phyloP scores from a whole-genome alignment of 2,888 invertebrate species.

The Drosophila antonietae region DNA sequence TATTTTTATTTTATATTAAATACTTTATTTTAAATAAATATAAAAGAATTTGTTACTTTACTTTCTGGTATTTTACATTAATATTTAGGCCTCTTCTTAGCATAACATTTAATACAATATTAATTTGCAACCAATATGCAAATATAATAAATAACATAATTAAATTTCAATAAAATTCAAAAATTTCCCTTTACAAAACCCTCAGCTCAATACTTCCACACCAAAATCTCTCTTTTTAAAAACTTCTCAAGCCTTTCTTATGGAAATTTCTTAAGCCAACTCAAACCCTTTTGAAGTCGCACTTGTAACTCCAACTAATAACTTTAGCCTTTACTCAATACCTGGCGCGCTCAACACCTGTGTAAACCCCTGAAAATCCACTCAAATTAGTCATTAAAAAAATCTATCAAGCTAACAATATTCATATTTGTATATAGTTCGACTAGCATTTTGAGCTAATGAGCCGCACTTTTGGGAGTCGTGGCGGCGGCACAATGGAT shows the following conservation, averaged over 20 bases:
- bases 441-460: slow-evolving; percentile 32
- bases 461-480: slow-evolving; percentile 30
- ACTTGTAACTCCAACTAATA: neutral
- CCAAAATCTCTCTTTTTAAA: neutral
- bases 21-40: no score
- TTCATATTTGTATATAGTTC: slow-evolving; percentile 29
- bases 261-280: neutral
- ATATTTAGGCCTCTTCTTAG: no score
- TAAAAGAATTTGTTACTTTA: no score
- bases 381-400: slow-evolving; percentile 5
- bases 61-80: no score
- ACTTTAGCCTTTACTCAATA: slow-evolving; percentile 3
- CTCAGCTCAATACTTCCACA: neutral
- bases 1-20: no score
- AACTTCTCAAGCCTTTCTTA: neutral
- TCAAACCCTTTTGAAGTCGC: neutral
- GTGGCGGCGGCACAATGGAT: slow-evolving; percentile 21
- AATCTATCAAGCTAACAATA: slow-evolving; percentile 9
- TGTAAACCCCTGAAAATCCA: slow-evolving; percentile 22
- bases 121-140: no score
- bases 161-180: no score
- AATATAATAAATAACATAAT: no score
- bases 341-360: slow-evolving; percentile 29
- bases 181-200: neutral
- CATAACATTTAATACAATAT: no score